phyloP scores from a whole-genome alignment of 35 echinoderm and acorn worm genomes.

The Heliocidaris erythrogramma region DNA sequence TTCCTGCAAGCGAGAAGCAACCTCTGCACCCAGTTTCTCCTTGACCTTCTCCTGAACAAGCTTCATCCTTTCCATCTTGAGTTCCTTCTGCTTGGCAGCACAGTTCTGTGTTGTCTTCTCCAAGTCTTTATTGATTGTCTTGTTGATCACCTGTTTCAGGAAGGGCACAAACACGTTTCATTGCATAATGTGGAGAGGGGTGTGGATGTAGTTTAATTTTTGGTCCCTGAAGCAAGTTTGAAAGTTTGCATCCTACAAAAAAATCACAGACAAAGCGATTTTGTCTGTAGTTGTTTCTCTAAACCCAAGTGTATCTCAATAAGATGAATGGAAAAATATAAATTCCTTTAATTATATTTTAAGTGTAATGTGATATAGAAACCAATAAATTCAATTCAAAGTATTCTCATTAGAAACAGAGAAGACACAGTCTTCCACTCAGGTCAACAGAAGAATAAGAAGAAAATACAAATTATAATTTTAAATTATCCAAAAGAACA shows the following conservation, averaged over 20 bases:
- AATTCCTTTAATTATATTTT: too few species aligned
- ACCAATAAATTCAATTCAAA: too few species aligned
- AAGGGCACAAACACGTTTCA: background rate
- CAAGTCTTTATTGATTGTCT: constrained; percentile 87
- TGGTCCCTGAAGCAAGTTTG: background rate
- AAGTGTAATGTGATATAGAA: too few species aligned
- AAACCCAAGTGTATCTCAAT: too few species aligned
- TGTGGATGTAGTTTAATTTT: background rate
- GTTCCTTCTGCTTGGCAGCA: constrained; percentile 71
- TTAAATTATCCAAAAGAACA: too few species aligned
- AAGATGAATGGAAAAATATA: too few species aligned
- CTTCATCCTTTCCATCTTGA: constrained; percentile 84
- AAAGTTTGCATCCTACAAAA: background rate
- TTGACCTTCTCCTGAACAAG: constrained; percentile 86
- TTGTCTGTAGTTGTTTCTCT: too few species aligned
- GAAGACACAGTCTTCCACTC: too few species aligned
- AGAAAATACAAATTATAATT: too few species aligned
- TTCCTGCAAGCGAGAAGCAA: constrained; percentile 59
- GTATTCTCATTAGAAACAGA: too few species aligned
- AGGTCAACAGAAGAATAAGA: too few species aligned
- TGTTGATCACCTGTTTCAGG: constrained; percentile 78
- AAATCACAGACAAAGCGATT: too few species aligned
- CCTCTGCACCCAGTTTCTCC: constrained; percentile 78
- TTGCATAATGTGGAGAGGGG: background rate
- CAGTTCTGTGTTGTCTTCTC: constrained; percentile 66